These are phyloP conservation scores for Lasioglossum leucozonium DNA, from an alignment of 2,888 invertebrate genomes.

Conservation along the genomic window DNA sequence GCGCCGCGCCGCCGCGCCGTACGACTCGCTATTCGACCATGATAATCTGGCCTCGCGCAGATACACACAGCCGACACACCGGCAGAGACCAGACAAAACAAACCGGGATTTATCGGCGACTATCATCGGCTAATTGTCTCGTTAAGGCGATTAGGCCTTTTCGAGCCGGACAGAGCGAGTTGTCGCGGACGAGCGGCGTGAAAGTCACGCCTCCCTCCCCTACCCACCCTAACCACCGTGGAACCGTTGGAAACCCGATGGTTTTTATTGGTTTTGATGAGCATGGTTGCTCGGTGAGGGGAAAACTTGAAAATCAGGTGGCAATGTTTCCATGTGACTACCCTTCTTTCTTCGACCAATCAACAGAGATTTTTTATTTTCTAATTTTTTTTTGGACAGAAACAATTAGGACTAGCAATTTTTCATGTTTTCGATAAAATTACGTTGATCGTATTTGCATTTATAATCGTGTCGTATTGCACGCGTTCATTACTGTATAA, in stretches of 20 bases:
- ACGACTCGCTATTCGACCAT: conserved; percentile 54
- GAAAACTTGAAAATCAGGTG: conserved; percentile 24
- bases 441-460: too few relatives aligned
- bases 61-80: conserved; percentile 31
- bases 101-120: conserved; percentile 74
- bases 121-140: conserved; percentile 79
- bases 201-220: conserved; percentile 47
- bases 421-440: too few relatives aligned
- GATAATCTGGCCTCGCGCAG: conserved; percentile 50
- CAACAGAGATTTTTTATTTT: not conserved
- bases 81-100: conserved; percentile 76
- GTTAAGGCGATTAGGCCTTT: conserved; percentile 72
- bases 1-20: conserved; percentile 40
- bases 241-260: conserved; percentile 25
- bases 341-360: not conserved
- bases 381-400: too few relatives aligned
- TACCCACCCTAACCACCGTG: not conserved
- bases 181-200: conserved; percentile 42
- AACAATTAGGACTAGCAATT: too few relatives aligned
- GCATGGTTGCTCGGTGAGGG: conserved; percentile 21
- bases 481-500: too few relatives aligned
- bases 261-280: conserved; percentile 47
- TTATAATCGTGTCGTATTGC: too few relatives aligned
- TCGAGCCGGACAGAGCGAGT: conserved; percentile 44
- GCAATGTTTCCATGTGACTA: not conserved